phyloP scores from a whole-genome alignment of 2,888 invertebrate genomes.

The Ashinkailepas kermadecensis region DNA sequence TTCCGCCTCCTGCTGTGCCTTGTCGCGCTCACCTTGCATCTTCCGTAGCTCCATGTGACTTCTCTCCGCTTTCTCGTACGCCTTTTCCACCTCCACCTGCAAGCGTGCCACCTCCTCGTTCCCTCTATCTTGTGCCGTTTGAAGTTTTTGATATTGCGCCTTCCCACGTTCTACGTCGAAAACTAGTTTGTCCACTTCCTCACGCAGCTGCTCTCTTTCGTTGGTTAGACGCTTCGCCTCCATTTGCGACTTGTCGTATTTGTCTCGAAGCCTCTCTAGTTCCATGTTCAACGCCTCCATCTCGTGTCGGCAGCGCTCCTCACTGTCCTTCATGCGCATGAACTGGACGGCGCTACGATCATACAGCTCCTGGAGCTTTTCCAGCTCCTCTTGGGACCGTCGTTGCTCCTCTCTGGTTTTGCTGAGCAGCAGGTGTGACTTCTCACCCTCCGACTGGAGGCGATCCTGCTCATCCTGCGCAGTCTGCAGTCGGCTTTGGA shows the following conservation, averaged over 20 bases:
- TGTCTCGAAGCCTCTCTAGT: conserved; percentile 76
- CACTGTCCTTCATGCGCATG: conserved; percentile 75
- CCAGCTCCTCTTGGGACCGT: conserved; percentile 77
- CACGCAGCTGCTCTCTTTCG: conserved; percentile 39
- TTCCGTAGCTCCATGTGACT: conserved; percentile 71
- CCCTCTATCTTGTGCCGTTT: conserved; percentile 74
- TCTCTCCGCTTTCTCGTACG: conserved; percentile 84
- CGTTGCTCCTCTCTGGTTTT: conserved; percentile 78
- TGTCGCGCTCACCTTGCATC: conserved; percentile 67
- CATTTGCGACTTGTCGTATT: conserved; percentile 78
- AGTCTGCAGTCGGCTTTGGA: conserved; percentile 80
- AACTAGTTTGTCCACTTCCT: conserved; percentile 38
- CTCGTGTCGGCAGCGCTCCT: conserved; percentile 78
- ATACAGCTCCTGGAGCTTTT: conserved; percentile 78
- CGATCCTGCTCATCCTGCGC: conserved; percentile 81
- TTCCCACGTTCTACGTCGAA: conserved; percentile 76
- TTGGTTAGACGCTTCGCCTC: conserved; percentile 61
- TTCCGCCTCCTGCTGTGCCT: conserved; percentile 61
- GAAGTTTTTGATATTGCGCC: conserved; percentile 75
- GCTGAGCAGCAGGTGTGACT: conserved; percentile 65
- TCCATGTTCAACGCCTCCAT: conserved; percentile 68
- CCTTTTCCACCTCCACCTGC: conserved; percentile 82
- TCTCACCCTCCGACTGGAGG: conserved; percentile 74
- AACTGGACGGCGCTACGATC: conserved; percentile 78
- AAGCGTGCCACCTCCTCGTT: conserved; percentile 82